Conservation (phyloP, 2,113 vertebrate species). For the Beaufortia kweichowensis region DNA sequence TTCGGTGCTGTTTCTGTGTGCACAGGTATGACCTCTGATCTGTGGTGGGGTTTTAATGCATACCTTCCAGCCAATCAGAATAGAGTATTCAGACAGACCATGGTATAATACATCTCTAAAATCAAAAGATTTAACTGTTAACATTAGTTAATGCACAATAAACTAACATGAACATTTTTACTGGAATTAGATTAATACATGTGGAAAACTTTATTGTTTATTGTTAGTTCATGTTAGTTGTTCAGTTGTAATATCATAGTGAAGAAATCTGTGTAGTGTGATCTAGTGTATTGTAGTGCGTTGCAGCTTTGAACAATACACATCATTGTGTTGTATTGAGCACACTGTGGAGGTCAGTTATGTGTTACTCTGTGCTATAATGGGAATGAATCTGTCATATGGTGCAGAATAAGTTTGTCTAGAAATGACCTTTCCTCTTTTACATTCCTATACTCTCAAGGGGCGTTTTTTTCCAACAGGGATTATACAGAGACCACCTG, state of each 20-base stretch:
- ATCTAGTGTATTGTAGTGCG: not conserved
- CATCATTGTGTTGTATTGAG: not conserved
- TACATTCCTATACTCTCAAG: slow-evolving; percentile 27
- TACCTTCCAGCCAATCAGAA: too few species aligned
- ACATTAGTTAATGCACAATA: too few species aligned
- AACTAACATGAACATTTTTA: too few species aligned
- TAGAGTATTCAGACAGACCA: too few species aligned
- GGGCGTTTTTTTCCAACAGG: slow-evolving; percentile 35
- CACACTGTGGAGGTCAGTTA: slow-evolving; percentile 1
- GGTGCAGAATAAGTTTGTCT: not conserved
- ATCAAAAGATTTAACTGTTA: too few species aligned
- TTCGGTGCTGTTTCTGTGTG: too few species aligned
- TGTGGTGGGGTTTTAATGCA: too few species aligned
- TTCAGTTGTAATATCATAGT: not conserved
- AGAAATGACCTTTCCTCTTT: slow-evolving; percentile 18
- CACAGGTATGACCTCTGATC: too few species aligned
- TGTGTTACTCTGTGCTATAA: slow-evolving; percentile 22
- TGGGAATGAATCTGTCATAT: slow-evolving; percentile 17
- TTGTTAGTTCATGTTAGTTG: too few species aligned
- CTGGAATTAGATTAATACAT: too few species aligned
- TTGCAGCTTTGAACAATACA: not conserved
- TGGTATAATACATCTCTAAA: too few species aligned
- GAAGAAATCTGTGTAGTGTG: not conserved
- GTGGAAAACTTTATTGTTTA: too few species aligned
- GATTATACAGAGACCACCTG: slow-evolving; percentile 29